Conservation (phyloP, 1,140 invertebrate genomes). For the Stegodyphus dumicola region DNA sequence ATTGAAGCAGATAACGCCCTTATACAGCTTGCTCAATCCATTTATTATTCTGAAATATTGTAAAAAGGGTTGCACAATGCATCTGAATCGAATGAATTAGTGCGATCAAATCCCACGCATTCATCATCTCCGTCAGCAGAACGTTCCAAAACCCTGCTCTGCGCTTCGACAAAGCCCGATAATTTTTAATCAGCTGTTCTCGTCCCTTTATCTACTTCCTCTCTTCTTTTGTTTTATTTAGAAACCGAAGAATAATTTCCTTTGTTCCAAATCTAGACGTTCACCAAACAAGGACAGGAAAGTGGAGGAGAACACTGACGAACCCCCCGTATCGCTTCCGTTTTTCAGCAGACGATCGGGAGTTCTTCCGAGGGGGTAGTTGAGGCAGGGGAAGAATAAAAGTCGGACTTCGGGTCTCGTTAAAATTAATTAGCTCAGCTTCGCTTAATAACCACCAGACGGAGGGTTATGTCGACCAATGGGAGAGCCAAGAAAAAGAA, state of each 20-base stretch:
- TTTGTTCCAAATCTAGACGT: conserved; percentile 40
- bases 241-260: conserved; percentile 61
- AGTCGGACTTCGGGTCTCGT: conserved; percentile 35
- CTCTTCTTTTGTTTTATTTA: conserved; percentile 57
- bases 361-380: background rate
- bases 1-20: background rate
- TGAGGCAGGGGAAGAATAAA: background rate
- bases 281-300: conserved; percentile 50
- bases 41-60: background rate
- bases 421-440: conserved; percentile 58
- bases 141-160: background rate
- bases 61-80: too few relatives aligned
- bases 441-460: conserved; percentile 38
- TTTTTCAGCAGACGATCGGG: conserved; percentile 32
- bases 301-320: background rate
- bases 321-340: conserved; percentile 17
- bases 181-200: conserved; percentile 15
- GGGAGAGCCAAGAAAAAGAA: background rate
- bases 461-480: conserved; percentile 39
- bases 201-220: background rate
- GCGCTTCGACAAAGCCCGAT: background rate
- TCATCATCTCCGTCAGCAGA: background rate
- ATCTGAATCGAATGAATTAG: background rate
- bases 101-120: background rate
- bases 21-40: background rate